Conservation (phyloP, 2,797 vertebrate genomes). For the Mastacembelus armatus region DNA sequence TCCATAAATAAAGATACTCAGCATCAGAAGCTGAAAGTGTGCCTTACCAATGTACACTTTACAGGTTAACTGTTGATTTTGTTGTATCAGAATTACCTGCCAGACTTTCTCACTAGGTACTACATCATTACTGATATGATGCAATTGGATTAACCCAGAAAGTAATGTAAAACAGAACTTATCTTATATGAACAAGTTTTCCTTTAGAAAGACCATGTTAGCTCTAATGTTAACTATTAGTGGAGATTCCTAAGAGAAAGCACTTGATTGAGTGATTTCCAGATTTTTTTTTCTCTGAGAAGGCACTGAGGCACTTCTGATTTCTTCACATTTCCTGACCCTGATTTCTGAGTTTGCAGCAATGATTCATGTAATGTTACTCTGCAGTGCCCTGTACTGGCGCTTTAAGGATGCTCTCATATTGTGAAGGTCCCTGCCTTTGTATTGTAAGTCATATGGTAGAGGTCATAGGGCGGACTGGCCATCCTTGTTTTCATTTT, state of each 20-base stretch:
- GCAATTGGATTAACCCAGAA: background rate
- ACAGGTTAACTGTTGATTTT: background rate
- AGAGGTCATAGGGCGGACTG: too few relatives aligned
- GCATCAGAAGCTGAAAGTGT: background rate
- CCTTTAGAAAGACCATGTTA: background rate
- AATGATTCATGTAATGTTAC: too few relatives aligned
- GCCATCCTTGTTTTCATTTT: too few relatives aligned
- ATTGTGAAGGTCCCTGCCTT: too few relatives aligned
- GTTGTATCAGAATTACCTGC: background rate
- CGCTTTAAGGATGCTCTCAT: too few relatives aligned
- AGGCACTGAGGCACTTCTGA: constrained; percentile 54
- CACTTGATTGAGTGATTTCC: constrained; percentile 40
- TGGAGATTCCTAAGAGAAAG: constrained; percentile 24
- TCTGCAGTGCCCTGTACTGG: too few relatives aligned
- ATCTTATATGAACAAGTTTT: constrained; percentile 3
- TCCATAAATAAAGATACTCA: background rate
- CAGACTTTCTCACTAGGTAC: background rate
- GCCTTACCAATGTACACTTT: too few relatives aligned
- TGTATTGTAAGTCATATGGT: too few relatives aligned
- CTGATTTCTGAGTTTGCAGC: constrained; percentile 73
- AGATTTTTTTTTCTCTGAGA: constrained; percentile 49
- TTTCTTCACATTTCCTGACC: constrained; percentile 76
- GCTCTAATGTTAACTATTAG: constrained; percentile 8
- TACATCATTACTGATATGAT: background rate
- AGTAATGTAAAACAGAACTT: background rate